A percentile compares a stretch with the other conserved stretches of the same genome.
Evolutionary conservation across 2,888 invertebrate genomes (phyloP).

Genomic region (Nomada ruficornis): DNA sequence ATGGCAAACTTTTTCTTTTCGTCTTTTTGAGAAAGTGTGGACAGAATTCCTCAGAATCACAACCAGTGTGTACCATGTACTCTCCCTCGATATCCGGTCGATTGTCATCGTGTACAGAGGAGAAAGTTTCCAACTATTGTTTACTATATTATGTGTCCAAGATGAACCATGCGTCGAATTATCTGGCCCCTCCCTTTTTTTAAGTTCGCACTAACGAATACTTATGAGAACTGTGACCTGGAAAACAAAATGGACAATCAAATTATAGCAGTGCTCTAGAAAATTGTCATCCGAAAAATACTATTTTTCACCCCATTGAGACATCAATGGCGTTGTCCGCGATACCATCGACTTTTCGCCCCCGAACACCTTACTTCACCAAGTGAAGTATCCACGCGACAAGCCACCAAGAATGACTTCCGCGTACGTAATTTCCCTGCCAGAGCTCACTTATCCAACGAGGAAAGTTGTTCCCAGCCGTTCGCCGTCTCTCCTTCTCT

Average conservation of each 20-base stretch:
- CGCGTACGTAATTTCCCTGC: conserved; percentile 39
- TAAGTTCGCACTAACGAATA: too few species aligned
- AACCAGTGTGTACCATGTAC: conserved; percentile 14
- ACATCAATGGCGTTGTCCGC: too few species aligned
- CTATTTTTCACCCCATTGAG: too few species aligned
- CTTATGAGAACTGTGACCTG: too few species aligned
- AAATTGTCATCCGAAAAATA: too few species aligned
- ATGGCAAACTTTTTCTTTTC: too few species aligned
- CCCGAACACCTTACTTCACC: background rate
- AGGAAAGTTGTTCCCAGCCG: conserved; percentile 44
- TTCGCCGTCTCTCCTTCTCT: background rate
- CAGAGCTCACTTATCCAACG: background rate
- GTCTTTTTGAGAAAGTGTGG: too few species aligned
- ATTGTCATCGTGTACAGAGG: conserved; percentile 38
- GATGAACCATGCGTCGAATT: too few species aligned
- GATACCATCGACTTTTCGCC: background rate
- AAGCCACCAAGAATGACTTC: conserved; percentile 17
- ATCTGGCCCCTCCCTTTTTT: too few species aligned
- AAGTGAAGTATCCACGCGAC: conserved; percentile 23
- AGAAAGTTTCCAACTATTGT: conserved; percentile 55
- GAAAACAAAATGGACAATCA: too few species aligned
- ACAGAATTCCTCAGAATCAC: too few species aligned
- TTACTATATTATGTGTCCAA: background rate
- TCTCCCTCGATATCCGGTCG: conserved; percentile 47
- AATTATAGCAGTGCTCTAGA: too few species aligned